Conservation (phyloP, 1,140 invertebrate genomes). For the Artemia franciscana region DNA sequence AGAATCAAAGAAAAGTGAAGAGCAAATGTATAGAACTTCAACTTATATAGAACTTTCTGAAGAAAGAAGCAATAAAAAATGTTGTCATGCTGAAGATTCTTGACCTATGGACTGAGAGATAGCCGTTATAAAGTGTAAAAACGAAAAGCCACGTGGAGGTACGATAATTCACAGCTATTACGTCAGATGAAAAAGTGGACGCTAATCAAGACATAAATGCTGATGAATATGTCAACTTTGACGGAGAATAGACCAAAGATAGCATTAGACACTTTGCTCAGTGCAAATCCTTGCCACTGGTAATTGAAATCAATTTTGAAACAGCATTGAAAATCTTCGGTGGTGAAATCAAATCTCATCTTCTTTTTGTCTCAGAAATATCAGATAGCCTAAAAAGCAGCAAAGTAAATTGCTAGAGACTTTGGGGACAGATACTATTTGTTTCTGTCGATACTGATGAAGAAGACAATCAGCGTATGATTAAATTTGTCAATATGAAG, state of each 20-base stretch:
- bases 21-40: too few species aligned
- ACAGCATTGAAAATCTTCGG: constrained; percentile 91
- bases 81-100: too few species aligned
- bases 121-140: too few species aligned
- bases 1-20: too few species aligned
- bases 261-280: constrained; percentile 59
- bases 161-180: too few species aligned
- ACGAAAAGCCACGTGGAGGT: too few species aligned
- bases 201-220: constrained; percentile 44
- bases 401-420: constrained; percentile 55
- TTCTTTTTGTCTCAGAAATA: constrained; percentile 51
- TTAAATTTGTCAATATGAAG: constrained; percentile 98
- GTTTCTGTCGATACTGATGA: constrained; percentile 87
- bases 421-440: constrained; percentile 69
- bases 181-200: constrained; percentile 46
- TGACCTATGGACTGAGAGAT: too few species aligned
- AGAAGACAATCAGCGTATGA: constrained; percentile 82
- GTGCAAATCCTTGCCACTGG: constrained; percentile 61
- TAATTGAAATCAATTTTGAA: constrained; percentile 94
- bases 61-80: too few species aligned
- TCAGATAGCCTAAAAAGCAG: constrained; percentile 37
- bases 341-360: constrained; percentile 86
- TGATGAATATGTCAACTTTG: constrained; percentile 57
- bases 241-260: constrained; percentile 39
- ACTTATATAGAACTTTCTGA: too few species aligned